phyloP scores from a whole-genome alignment of 2,113 vertebrate species.

The Oenanthe melanoleuca region DNA sequence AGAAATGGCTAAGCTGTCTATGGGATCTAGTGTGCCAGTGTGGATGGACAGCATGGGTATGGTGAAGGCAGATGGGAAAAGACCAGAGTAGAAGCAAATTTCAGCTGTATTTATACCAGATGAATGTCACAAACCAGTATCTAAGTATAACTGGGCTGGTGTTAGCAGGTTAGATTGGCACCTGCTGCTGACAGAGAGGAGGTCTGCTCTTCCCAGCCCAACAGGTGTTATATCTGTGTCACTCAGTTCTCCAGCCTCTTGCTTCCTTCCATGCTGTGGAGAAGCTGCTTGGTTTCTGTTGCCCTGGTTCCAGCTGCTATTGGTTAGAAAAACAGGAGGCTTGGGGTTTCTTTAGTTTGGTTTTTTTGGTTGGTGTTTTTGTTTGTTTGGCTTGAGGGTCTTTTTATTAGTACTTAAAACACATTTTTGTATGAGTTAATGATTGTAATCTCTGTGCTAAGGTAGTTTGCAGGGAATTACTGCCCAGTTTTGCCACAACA shows the following conservation, averaged over 20 bases:
- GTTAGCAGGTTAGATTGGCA: background rate
- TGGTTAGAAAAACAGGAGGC: background rate
- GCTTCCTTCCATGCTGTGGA: background rate
- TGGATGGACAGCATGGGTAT: rapidly evolving
- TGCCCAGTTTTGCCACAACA: background rate
- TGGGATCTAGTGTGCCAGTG: background rate
- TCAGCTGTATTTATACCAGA: background rate
- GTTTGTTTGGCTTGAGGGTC: background rate
- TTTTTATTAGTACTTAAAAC: background rate
- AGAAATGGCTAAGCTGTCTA: background rate
- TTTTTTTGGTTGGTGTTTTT: background rate
- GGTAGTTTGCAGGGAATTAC: background rate
- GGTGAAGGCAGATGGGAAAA: rapidly evolving
- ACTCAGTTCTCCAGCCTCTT: background rate
- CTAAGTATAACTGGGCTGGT: background rate
- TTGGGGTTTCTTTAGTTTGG: background rate
- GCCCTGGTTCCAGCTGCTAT: background rate
- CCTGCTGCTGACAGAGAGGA: background rate
- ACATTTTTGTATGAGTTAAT: background rate
- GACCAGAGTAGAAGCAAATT: background rate
- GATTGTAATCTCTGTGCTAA: background rate
- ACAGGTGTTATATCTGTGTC: background rate
- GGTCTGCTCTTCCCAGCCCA: background rate
- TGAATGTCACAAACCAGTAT: background rate
- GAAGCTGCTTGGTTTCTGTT: background rate